A percentile compares a stretch with the other conserved stretches of the same genome.
Evolutionary conservation across 2,113 vertebrate genomes (phyloP).

Genomic region (Myxocyprinus asiaticus): DNA sequence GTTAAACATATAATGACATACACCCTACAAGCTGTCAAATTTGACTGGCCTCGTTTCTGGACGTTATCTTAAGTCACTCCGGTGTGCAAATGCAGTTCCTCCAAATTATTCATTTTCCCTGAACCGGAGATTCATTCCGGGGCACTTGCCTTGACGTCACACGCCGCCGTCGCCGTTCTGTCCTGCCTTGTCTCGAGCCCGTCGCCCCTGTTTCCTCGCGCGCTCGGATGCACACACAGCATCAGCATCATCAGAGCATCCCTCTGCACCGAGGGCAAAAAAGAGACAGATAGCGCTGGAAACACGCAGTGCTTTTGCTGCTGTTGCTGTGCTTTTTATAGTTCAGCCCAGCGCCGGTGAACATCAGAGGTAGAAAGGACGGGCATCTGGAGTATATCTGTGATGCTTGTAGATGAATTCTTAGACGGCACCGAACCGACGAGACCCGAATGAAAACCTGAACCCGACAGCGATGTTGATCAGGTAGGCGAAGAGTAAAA

Average conservation of each 20-base stretch:
- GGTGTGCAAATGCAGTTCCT: conserved; percentile 36
- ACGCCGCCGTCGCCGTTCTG: not conserved
- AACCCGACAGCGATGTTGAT: conserved; percentile 28
- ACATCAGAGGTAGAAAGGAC: not conserved
- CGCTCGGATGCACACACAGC: conserved; percentile 46
- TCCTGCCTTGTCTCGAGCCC: conserved; percentile 17
- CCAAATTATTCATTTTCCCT: conserved; percentile 33
- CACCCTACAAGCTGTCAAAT: not conserved
- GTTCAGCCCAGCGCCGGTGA: conserved; percentile 28
- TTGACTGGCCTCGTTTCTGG: conserved; percentile 15
- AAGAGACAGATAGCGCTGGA: not conserved
- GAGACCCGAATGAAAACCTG: conserved; percentile 32
- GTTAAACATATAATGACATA: not conserved
- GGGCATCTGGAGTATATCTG: conserved; percentile 15
- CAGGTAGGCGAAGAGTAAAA: conserved; percentile 43
- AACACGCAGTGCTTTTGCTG: no score
- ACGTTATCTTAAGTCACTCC: conserved; percentile 5
- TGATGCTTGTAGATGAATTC: conserved; percentile 9
- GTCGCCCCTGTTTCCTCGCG: conserved; percentile 12
- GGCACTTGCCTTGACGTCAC: conserved; percentile 37
- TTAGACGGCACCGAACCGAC: conserved; percentile 15
- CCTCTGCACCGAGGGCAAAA: not conserved
- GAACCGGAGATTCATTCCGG: conserved; percentile 36
- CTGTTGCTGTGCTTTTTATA: conserved; percentile 26
- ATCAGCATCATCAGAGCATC: conserved; percentile 30